Evolutionary conservation across 2,888 invertebrate species (phyloP).

Genomic region (Drosophila percnosoma): DNA sequence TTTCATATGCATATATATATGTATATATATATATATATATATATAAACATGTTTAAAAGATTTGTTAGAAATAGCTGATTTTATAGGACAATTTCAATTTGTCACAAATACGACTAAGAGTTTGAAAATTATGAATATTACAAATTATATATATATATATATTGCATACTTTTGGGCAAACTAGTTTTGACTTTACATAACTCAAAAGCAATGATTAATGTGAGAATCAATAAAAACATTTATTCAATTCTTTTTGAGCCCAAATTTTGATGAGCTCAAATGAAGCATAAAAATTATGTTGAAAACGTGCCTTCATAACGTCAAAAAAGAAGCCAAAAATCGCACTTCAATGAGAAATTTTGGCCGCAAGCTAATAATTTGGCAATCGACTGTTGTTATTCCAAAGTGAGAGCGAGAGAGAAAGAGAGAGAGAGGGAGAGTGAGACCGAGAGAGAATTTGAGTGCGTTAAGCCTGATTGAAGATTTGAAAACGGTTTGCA

Average conservation of each 20-base stretch:
- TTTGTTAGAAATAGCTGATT: not conserved
- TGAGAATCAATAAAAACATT: not conserved
- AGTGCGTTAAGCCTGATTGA: conserved; percentile 3
- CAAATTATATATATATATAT: not conserved
- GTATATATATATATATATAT: not conserved
- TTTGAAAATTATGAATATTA: not conserved
- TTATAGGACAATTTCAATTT: not conserved
- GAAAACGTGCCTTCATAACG: conserved; percentile 24
- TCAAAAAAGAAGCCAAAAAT: conserved; percentile 7
- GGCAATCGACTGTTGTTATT: conserved; percentile 26
- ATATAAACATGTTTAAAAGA: not conserved
- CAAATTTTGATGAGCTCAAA: conserved; percentile 3
- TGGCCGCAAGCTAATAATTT: conserved; percentile 26
- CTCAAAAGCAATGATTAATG: not conserved
- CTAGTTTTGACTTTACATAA: not conserved
- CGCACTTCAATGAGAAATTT: conserved; percentile 16
- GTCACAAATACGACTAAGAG: not conserved
- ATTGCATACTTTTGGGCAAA: conserved; percentile 40
- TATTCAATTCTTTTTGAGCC: not conserved
- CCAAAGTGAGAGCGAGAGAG: conserved; percentile 11
- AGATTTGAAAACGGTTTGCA: conserved; percentile 58
- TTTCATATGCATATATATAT: not conserved
- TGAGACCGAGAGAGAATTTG: conserved; percentile 16
- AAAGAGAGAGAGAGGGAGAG: not conserved
- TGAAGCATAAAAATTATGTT: conserved; percentile 10